phyloP scores from a whole-genome alignment of 2,113 vertebrate species.

The Chaenocephalus aceratus region DNA sequence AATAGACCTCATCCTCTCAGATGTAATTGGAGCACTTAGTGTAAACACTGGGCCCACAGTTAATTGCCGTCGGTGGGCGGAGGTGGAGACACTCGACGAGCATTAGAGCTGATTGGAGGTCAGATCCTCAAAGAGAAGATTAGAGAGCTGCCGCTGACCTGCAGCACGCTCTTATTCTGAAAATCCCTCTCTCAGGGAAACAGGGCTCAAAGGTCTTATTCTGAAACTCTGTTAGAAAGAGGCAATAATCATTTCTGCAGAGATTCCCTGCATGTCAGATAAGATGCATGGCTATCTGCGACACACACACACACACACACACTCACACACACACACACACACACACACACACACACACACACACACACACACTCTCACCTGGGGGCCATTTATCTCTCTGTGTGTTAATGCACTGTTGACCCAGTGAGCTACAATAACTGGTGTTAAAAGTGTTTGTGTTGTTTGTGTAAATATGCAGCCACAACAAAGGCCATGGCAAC shows the following conservation, averaged over 20 bases:
- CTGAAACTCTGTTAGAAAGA: no score
- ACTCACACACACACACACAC: constrained; percentile 15
- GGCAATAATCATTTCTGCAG: no score
- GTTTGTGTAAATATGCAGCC: constrained; percentile 16
- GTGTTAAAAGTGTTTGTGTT: constrained; percentile 16
- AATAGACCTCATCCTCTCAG: constrained; percentile 44
- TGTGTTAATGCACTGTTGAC: constrained; percentile 11
- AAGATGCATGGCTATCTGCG: no score
- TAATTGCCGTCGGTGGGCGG: constrained; percentile 57
- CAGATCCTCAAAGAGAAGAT: not conserved
- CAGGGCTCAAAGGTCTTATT: no score
- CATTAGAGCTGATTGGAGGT: constrained; percentile 52
- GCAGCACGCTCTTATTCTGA: no score
- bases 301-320: not conserved
- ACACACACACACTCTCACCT: no score
- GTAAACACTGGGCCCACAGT: constrained; percentile 23
- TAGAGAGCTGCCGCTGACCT: no score
- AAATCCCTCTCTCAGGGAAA: no score
- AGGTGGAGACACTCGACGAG: constrained; percentile 44
- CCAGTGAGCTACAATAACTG: constrained; percentile 14
- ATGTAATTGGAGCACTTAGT: constrained; percentile 61
- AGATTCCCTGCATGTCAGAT: no score
- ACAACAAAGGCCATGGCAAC: constrained; percentile 35
- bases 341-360: not conserved
- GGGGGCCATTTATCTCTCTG: not conserved